Evolutionary conservation across 2,113 vertebrate species (phyloP).

Genomic region (Catharus minimus): DNA sequence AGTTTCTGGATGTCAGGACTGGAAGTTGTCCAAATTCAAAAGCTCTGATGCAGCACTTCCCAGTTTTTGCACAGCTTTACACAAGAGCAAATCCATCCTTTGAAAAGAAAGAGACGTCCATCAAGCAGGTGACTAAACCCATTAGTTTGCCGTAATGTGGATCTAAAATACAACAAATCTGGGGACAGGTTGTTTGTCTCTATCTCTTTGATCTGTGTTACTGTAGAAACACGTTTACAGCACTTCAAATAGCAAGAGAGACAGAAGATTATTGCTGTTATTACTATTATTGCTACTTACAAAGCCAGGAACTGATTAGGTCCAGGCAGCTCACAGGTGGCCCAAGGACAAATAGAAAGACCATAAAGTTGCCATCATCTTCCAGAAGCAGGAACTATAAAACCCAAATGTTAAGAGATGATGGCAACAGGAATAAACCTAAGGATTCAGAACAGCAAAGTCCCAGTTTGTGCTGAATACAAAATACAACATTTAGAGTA

Average conservation of each 20-base stretch:
- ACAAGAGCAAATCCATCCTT: slow-evolving; percentile 6
- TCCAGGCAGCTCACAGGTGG: background rate
- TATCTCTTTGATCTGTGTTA: background rate
- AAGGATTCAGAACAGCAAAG: background rate
- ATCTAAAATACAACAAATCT: background rate
- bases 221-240: background rate
- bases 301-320: background rate
- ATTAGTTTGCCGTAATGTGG: background rate
- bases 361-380: background rate
- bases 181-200: background rate
- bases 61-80: background rate
- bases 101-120: background rate
- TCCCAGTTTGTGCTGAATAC: background rate
- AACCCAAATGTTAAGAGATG: background rate
- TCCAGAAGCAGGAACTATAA: background rate
- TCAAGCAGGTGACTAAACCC: background rate
- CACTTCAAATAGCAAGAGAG: background rate
- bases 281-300: background rate
- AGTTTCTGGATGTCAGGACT: slow-evolving; percentile 7
- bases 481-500: background rate
- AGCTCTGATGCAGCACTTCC: background rate
- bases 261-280: background rate
- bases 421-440: background rate
- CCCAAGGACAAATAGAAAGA: background rate
- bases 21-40: background rate